Evolutionary conservation across 2,797 vertebrate species (phyloP).

Genomic region (Eulemur rubriventer): DNA sequence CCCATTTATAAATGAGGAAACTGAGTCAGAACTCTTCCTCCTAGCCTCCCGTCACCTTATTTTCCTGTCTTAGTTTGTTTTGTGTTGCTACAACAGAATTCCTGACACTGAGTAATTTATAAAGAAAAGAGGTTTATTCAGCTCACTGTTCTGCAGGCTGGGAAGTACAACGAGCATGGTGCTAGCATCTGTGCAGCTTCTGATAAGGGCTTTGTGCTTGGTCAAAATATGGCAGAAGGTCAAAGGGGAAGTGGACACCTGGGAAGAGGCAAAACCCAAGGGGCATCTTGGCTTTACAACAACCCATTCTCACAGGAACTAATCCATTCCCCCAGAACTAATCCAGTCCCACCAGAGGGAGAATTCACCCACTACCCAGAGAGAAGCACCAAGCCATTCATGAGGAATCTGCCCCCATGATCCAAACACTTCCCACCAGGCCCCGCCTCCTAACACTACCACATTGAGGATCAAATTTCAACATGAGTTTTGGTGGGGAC

Average conservation of each 20-base stretch:
- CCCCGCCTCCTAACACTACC: neutral
- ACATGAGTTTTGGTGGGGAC: neutral
- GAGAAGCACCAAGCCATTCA: neutral
- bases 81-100: neutral
- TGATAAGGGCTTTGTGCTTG: neutral
- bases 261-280: neutral
- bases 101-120: neutral
- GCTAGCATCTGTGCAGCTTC: neutral
- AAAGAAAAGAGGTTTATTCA: neutral
- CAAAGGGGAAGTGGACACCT: neutral
- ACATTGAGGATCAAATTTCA: neutral
- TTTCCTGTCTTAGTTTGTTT: neutral
- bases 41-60: neutral
- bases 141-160: neutral
- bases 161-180: neutral
- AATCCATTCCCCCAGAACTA: neutral
- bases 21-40: neutral
- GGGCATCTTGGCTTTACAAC: neutral
- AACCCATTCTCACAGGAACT: neutral
- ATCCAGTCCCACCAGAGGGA: neutral
- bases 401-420: neutral
- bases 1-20: neutral
- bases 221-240: neutral
- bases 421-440: neutral
- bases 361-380: neutral